Conservation (phyloP, 2,113 vertebrate species). For the Nerophis lumbriciformis region DNA sequence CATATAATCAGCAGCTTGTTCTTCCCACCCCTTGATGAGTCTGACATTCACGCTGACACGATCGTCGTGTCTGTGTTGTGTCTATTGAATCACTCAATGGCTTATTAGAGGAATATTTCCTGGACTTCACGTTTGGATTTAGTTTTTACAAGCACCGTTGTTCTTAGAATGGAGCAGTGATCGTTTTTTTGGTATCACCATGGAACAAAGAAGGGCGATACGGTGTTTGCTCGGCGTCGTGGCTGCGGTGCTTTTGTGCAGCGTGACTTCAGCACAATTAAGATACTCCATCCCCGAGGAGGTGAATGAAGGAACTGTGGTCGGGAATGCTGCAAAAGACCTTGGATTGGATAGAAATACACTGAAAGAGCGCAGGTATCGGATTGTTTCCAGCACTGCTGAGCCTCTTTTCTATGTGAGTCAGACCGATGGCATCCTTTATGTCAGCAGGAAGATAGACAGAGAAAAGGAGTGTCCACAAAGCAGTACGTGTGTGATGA, state of each 20-base stretch:
- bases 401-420: slow-evolving; percentile 42
- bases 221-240: background rate
- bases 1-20: background rate
- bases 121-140: background rate
- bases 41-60: background rate
- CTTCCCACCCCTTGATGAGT: too few species aligned
- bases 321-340: slow-evolving; percentile 58
- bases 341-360: slow-evolving; percentile 40
- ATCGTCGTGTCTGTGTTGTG: background rate
- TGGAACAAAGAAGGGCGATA: too few species aligned
- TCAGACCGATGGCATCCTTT: slow-evolving; percentile 51
- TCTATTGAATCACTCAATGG: background rate
- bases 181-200: too few species aligned
- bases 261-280: slow-evolving; percentile 47
- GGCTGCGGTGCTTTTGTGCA: slow-evolving; percentile 25
- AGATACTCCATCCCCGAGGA: slow-evolving; percentile 54
- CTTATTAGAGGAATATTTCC: background rate
- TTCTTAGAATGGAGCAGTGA: background rate
- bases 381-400: slow-evolving; percentile 46
- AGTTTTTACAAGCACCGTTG: background rate
- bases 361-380: slow-evolving; percentile 34
- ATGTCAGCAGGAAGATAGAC: slow-evolving; percentile 55
- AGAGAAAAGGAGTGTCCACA: slow-evolving; percentile 60
- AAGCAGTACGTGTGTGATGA: slow-evolving; percentile 47
- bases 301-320: slow-evolving; percentile 34